phyloP scores from a whole-genome alignment of 2,888 invertebrate species.

The Catocala fraxini region DNA sequence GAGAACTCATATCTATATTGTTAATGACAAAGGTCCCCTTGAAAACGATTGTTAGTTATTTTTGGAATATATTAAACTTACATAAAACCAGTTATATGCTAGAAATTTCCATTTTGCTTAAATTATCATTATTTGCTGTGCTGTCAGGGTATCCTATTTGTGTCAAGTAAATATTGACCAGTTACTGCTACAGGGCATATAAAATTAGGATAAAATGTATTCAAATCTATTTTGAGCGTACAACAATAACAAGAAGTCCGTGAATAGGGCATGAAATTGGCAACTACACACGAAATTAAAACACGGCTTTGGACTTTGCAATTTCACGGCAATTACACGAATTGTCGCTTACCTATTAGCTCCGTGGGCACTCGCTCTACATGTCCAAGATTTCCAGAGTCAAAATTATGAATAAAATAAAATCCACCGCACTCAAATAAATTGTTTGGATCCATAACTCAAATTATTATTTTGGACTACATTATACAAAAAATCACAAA shows the following conservation, averaged over 20 bases:
- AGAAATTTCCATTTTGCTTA: neutral
- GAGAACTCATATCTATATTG: neutral
- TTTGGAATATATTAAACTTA: conserved; percentile 5
- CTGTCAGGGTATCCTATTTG: conserved; percentile 27
- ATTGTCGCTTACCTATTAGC: conserved; percentile 83
- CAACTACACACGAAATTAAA: conserved; percentile 43
- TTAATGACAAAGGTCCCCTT: conserved; percentile 8
- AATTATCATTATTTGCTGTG: conserved; percentile 29
- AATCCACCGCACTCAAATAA: conserved; percentile 91
- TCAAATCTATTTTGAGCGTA: conserved; percentile 42
- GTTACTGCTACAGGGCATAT: conserved; percentile 18
- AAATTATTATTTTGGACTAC: conserved; percentile 72
- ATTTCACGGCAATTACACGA: conserved; percentile 33
- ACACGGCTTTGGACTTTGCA: conserved; percentile 56
- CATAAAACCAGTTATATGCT: conserved; percentile 2
- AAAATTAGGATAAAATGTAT: conserved; percentile 25
- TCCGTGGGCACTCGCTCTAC: conserved; percentile 91
- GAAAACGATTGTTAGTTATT: conserved; percentile 7
- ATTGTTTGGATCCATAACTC: conserved; percentile 82
- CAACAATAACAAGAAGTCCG: conserved; percentile 43
- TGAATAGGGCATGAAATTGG: conserved; percentile 57
- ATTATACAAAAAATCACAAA: conserved; percentile 78
- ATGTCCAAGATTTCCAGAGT: conserved; percentile 95
- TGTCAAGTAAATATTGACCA: conserved; percentile 39
- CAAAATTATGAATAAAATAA: conserved; percentile 95